A percentile compares a stretch with the other conserved stretches of the same genome.
phyloP scores from a whole-genome alignment of 1,140 invertebrate genomes.

The Hylaeus anthracinus region DNA sequence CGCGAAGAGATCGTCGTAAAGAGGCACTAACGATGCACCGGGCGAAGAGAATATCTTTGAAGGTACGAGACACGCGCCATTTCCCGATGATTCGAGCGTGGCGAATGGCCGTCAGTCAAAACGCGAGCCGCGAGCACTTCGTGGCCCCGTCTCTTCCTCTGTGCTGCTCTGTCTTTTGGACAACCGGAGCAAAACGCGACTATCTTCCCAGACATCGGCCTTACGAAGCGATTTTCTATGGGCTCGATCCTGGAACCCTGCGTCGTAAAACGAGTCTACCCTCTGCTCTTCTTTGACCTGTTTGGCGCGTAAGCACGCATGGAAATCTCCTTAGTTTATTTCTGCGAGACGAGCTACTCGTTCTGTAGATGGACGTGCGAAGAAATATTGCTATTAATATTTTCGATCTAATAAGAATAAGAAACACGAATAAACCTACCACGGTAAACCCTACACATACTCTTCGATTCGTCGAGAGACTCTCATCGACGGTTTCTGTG shows the following conservation, averaged over 20 bases:
- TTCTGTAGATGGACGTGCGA: too few species aligned
- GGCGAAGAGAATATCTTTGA: constrained; percentile 63
- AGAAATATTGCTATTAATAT: too few species aligned
- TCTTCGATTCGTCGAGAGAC: background rate
- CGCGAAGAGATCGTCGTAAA: constrained; percentile 34
- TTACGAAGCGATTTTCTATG: background rate
- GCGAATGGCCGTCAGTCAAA: constrained; percentile 65
- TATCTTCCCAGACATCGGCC: background rate
- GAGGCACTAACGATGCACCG: constrained; percentile 23
- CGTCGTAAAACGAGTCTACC: background rate
- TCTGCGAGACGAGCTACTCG: background rate
- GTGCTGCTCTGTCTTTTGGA: background rate
- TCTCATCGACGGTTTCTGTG: background rate
- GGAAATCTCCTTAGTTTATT: too few species aligned
- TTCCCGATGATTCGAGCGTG: constrained; percentile 67
- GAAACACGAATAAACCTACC: too few species aligned
- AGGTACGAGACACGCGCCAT: constrained; percentile 68
- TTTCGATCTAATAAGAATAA: too few species aligned
- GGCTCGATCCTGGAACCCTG: background rate
- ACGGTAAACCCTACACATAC: background rate
- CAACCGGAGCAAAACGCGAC: background rate
- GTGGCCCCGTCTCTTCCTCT: background rate
- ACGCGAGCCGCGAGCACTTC: constrained; percentile 25
- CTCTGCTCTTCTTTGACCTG: background rate
- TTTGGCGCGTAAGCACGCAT: too few species aligned